Evolutionary conservation across 2,888 invertebrate species (phyloP).

Genomic region (Acrobasis suavella): DNA sequence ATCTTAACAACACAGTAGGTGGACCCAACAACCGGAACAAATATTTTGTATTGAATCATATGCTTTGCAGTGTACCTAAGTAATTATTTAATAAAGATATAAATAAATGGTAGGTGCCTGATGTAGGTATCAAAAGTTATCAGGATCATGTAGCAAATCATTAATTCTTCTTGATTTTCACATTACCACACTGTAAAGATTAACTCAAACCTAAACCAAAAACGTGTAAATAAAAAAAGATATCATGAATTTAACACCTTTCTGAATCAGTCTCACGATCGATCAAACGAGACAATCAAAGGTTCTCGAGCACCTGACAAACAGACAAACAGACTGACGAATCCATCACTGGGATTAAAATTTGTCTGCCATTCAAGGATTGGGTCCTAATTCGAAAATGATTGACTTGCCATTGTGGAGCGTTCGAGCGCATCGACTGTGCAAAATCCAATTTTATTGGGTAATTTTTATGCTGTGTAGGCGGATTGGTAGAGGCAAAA

Average conservation of each 20-base stretch:
- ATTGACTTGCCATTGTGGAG: slow-evolving; percentile 60
- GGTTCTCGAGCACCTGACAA: slow-evolving; percentile 39
- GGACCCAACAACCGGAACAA: no score
- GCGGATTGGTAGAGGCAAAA: slow-evolving; percentile 36
- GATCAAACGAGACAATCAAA: slow-evolving; percentile 28
- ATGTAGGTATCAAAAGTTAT: no score
- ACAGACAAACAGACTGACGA: slow-evolving; percentile 50
- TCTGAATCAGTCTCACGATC: slow-evolving; percentile 35
- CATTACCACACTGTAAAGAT: no score
- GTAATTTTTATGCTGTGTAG: slow-evolving; percentile 50
- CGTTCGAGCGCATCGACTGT: slow-evolving; percentile 45
- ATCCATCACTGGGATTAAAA: slow-evolving; percentile 68
- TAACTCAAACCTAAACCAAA: background rate
- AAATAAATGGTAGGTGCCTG: no score
- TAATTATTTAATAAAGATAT: no score
- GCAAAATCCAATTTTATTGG: slow-evolving; percentile 55
- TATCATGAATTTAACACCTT: slow-evolving; percentile 15
- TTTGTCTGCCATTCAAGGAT: slow-evolving; percentile 53
- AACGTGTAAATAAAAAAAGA: background rate
- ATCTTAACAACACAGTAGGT: no score
- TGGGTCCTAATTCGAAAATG: slow-evolving; percentile 53
- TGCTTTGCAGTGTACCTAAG: no score
- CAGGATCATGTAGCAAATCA: no score
- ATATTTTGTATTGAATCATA: no score
- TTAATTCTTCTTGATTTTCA: no score